Conservation (phyloP, 2,888 invertebrate species). For the Phyllotreta cruciferae region DNA sequence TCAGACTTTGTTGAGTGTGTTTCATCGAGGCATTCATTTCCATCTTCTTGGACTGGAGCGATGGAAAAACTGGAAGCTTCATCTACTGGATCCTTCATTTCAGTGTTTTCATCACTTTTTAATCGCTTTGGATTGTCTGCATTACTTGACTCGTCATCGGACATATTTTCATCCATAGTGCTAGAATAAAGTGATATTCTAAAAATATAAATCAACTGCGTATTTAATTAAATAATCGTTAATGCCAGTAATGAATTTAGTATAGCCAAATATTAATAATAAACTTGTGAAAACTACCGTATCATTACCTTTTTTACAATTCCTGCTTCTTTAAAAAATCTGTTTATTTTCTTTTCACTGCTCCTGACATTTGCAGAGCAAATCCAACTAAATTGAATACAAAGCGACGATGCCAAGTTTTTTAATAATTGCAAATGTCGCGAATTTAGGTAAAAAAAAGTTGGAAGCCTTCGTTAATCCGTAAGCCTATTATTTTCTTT, state of each 20-base stretch:
- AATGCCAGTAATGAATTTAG: constrained; percentile 14
- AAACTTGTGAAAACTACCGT: not conserved
- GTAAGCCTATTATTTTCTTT: too few relatives aligned
- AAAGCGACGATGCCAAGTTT: constrained; percentile 9
- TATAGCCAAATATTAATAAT: not conserved
- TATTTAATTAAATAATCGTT: constrained; percentile 29
- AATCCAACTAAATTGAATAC: constrained; percentile 10
- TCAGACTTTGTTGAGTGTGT: too few relatives aligned
- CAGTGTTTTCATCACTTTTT: constrained; percentile 45
- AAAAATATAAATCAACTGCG: constrained; percentile 44
- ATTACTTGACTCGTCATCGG: constrained; percentile 41
- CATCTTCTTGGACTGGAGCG: constrained; percentile 42
- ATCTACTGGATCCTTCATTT: constrained; percentile 32
- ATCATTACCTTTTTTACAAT: constrained; percentile 17
- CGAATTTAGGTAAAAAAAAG: too few relatives aligned
- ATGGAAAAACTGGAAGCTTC: constrained; percentile 47
- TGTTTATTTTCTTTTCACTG: constrained; percentile 28
- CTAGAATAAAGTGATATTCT: constrained; percentile 37
- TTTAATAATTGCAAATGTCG: too few relatives aligned
- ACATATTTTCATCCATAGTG: constrained; percentile 50
- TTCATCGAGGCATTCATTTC: too few relatives aligned
- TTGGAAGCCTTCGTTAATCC: too few relatives aligned
- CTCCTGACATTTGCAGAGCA: constrained; percentile 22
- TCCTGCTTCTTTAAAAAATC: constrained; percentile 20
- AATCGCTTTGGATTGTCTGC: constrained; percentile 50